A percentile compares a stretch with the other conserved stretches of the same genome.
phyloP scores from a whole-genome alignment of 2,888 invertebrate genomes.

The Andrena praecox region DNA sequence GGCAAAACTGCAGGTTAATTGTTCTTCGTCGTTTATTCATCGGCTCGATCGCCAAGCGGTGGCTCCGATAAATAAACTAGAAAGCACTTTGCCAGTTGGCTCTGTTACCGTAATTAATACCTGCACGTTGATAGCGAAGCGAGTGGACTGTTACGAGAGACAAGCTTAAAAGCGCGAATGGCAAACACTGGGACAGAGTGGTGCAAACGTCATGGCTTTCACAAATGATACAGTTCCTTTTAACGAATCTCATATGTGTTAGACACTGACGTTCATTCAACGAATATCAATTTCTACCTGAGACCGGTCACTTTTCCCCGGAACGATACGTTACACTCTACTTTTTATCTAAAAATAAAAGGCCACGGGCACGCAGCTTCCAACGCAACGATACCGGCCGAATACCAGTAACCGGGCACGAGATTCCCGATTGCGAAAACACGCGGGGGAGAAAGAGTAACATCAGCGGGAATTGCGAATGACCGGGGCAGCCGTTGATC shows the following conservation, averaged over 20 bases:
- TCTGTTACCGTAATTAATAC: constrained; percentile 6
- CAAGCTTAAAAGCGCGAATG: neutral
- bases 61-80: constrained; percentile 1
- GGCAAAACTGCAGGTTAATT: constrained; percentile 39
- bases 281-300: too few relatives aligned
- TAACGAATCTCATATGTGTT: too few relatives aligned
- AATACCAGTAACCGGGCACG: too few relatives aligned
- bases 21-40: constrained; percentile 49
- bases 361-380: neutral
- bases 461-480: too few relatives aligned
- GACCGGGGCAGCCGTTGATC: constrained; percentile 2
- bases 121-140: neutral
- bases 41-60: constrained; percentile 20
- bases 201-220: too few relatives aligned
- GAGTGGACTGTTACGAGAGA: neutral
- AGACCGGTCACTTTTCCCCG: too few relatives aligned
- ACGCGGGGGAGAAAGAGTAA: too few relatives aligned
- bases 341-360: neutral
- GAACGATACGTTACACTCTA: too few relatives aligned
- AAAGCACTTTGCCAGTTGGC: neutral
- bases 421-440: too few relatives aligned
- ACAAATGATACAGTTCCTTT: too few relatives aligned
- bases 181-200: neutral
- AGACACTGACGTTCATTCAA: too few relatives aligned
- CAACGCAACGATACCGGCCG: neutral